Base-by-base conservation (phyloP, 2,888 invertebrate species). In the Athalia circularis region DNA sequence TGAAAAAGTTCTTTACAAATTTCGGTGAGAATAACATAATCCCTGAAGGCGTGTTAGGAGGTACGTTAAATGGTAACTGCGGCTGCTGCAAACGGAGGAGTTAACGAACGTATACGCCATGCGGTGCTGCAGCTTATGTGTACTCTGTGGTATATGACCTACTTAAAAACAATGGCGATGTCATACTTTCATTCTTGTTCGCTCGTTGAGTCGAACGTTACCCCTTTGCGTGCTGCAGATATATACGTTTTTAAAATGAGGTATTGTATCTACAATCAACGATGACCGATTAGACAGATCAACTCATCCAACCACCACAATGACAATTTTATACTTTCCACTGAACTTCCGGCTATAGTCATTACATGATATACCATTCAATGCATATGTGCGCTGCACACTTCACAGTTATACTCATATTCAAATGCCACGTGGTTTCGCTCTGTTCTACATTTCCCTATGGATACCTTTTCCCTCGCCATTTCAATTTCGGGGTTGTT, bases 111-210 rank as follows among this genome's bases (percentile, higher is more conserved):
- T 29, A 29, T 48, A 75, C 11, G 61, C n/a, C 15, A 62, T 57
- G 62, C 48, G 47, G 50, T n/a, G 8, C 13, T 15, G 52, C 67
- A 8, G 13, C 13, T 29, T 29, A 29, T 29, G 29, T 29, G 29
- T 29, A 29, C 29, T 29, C 29, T 29, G 29, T 29, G 29, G 29
- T 29, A 29, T 29, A 29, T 75, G 75, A 75, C 75, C 75, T 50
- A 75, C 48, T 75, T 64, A 62, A 75, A 62, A 75, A 75, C 75
- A 75, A 75, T 75, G 59, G 62, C 75, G 62, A 75, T 75, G 75
- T 75, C 75, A 75, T 75, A 75, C 75, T 75, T 75, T 75, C 75
- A 64, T 75, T 75, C 48, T 72, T 61, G 45, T 72, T 72, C 50
- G n/a, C 72, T 43, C 72, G 57, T 59, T 9, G 72, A 72, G n/a